Evolutionary conservation across 2,888 invertebrate species (phyloP).

Genomic region (Rosalia funebris): DNA sequence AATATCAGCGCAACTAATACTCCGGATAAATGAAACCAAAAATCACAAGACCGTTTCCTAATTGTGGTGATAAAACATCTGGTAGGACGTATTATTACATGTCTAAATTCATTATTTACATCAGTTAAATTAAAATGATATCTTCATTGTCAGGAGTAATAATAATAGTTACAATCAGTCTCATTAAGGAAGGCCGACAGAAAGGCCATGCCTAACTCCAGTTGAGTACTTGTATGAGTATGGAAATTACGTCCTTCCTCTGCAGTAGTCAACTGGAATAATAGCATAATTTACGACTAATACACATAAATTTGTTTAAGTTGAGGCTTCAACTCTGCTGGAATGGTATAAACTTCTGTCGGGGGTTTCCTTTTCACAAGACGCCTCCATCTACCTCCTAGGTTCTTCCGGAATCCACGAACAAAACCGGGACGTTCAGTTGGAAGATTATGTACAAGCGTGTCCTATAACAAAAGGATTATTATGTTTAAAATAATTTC

Average conservation of each 20-base stretch:
- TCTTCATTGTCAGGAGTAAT: slow-evolving; percentile 39
- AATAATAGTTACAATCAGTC: slow-evolving; percentile 55
- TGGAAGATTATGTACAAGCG: slow-evolving; percentile 76
- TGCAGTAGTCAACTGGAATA: slow-evolving; percentile 16
- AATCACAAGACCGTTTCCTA: slow-evolving; percentile 47
- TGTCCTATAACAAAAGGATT: slow-evolving; percentile 73
- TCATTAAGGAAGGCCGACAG: slow-evolving; percentile 57
- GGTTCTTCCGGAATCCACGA: slow-evolving; percentile 85
- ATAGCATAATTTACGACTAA: slow-evolving; percentile 58
- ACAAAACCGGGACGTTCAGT: slow-evolving; percentile 78
- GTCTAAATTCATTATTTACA: slow-evolving; percentile 35
- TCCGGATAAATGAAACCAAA: slow-evolving; percentile 44
- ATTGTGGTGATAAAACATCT: slow-evolving; percentile 24
- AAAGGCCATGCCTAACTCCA: slow-evolving; percentile 30
- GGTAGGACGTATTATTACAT: slow-evolving; percentile 31
- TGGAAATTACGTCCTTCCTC: slow-evolving; percentile 11
- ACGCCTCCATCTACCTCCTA: slow-evolving; percentile 87
- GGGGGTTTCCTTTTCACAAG: slow-evolving; percentile 86
- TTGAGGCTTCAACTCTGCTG: slow-evolving; percentile 87
- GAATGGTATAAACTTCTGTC: slow-evolving; percentile 84
- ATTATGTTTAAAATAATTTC: too few relatives aligned
- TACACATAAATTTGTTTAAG: slow-evolving; percentile 90
- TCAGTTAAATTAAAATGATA: slow-evolving; percentile 35
- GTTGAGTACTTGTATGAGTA: slow-evolving; percentile 30
- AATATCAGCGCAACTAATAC: slow-evolving; percentile 40